Evolutionary conservation across 2,888 invertebrate genomes (phyloP).

Genomic region (Noctua janthe): DNA sequence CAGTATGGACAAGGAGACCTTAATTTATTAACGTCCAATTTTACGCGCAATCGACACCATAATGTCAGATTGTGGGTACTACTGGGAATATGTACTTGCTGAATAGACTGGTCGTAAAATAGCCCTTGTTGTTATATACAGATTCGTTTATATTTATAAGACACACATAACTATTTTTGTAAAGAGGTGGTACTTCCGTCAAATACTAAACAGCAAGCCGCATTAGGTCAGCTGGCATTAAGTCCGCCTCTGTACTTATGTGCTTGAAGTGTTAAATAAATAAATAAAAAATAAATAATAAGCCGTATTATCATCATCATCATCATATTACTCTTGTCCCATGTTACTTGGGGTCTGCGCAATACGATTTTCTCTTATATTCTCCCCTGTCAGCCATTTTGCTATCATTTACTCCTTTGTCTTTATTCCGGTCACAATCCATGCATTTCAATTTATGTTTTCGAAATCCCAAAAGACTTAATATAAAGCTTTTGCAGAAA

Average conservation of each 20-base stretch:
- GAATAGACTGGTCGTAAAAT: slow-evolving; percentile 7
- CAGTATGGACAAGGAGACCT: slow-evolving; percentile 7
- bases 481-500: not conserved
- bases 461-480: not conserved
- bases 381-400: not conserved
- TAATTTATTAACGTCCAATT: slow-evolving; percentile 60
- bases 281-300: no score
- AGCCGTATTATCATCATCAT: not conserved
- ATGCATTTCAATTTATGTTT: not conserved
- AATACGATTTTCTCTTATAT: not conserved
- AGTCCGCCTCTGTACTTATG: no score
- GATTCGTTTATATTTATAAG: slow-evolving; percentile 9
- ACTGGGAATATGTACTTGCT: slow-evolving; percentile 26
- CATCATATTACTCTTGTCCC: not conserved
- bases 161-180: not conserved
- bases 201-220: not conserved
- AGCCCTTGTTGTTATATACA: not conserved
- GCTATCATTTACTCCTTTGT: not conserved
- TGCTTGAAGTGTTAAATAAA: no score
- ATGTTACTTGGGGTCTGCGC: not conserved
- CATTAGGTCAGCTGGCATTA: no score
- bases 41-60: slow-evolving; percentile 41
- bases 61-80: slow-evolving; percentile 16
- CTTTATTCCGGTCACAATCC: not conserved
- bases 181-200: not conserved